phyloP scores from a whole-genome alignment of 2,113 vertebrate species.

The Todiramphus saurophagus region DNA sequence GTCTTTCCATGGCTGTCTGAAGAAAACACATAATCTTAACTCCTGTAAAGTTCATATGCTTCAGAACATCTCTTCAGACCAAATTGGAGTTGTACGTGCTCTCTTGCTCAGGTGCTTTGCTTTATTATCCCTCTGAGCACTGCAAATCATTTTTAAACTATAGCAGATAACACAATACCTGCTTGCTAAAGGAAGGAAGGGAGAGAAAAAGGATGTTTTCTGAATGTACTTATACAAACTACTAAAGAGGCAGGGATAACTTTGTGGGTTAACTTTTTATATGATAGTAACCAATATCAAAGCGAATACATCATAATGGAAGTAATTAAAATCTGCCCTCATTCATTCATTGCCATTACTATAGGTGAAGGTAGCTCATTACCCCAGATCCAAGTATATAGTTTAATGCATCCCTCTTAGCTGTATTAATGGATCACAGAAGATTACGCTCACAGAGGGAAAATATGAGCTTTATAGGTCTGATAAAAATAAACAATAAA shows the following conservation, averaged over 20 bases:
- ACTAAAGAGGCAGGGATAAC: conserved; percentile 4
- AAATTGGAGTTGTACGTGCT: neutral
- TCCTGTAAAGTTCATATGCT: neutral
- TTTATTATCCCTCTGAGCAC: conserved; percentile 27
- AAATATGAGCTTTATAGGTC: conserved; percentile 60
- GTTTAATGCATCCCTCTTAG: neutral
- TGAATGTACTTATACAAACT: neutral
- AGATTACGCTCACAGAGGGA: conserved; percentile 46
- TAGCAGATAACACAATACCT: conserved; percentile 25
- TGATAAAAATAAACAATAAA: conserved; percentile 59
- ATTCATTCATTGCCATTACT: conserved; percentile 6
- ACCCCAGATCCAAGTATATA: neutral
- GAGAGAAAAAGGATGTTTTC: conserved; percentile 41
- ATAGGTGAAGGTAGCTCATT: conserved; percentile 39
- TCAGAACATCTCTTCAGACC: neutral
- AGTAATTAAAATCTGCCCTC: conserved; percentile 31
- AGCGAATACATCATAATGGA: conserved; percentile 8
- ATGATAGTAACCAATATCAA: conserved; percentile 24
- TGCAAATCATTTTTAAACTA: conserved; percentile 48
- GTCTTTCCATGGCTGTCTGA: conserved; percentile 37
- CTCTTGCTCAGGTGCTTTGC: neutral
- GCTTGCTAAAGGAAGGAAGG: neutral
- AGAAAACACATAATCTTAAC: neutral
- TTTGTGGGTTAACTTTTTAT: conserved; percentile 46
- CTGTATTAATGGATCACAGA: conserved; percentile 20